Percentiles rank a stretch among this genome's conserved stretches.
phyloP scores from a whole-genome alignment of 2,113 vertebrate species.

The Syngnathus typhle region DNA sequence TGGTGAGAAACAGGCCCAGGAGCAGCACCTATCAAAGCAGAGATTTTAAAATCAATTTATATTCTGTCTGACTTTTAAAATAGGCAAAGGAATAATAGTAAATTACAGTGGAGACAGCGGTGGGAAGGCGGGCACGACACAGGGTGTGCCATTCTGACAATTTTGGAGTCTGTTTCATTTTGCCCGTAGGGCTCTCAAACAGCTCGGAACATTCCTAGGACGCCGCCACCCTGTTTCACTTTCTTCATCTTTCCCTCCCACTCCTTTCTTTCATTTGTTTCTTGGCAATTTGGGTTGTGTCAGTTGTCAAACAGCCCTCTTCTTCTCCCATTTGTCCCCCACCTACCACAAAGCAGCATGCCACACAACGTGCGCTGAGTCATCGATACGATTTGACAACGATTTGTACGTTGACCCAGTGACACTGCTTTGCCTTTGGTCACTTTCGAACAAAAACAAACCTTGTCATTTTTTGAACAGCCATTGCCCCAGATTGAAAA shows the following conservation, averaged over 20 bases:
- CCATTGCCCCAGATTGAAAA: background rate
- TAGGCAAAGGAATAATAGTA: slow-evolving; percentile 2
- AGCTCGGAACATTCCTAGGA: slow-evolving; percentile 42
- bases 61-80: background rate
- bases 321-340: slow-evolving; percentile 14
- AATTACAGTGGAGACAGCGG: slow-evolving; percentile 8
- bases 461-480: background rate
- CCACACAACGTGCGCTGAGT: slow-evolving; percentile 44
- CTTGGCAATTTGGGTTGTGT: slow-evolving; percentile 23
- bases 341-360: slow-evolving; percentile 31
- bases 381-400: slow-evolving; percentile 26
- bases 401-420: slow-evolving; percentile 1
- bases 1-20: slow-evolving; percentile 16
- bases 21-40: slow-evolving; percentile 6
- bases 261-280: slow-evolving; percentile 36
- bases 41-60: slow-evolving; percentile 5
- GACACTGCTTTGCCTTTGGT: background rate
- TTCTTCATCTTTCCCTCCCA: slow-evolving; percentile 13
- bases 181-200: slow-evolving; percentile 31
- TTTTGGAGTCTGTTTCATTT: slow-evolving; percentile 39
- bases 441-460: background rate
- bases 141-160: slow-evolving; percentile 31
- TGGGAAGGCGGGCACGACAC: slow-evolving; percentile 7
- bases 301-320: slow-evolving; percentile 19
- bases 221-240: slow-evolving; percentile 29